Base-by-base conservation (phyloP, 1,140 invertebrate genomes). In the Tribolium madens region DNA sequence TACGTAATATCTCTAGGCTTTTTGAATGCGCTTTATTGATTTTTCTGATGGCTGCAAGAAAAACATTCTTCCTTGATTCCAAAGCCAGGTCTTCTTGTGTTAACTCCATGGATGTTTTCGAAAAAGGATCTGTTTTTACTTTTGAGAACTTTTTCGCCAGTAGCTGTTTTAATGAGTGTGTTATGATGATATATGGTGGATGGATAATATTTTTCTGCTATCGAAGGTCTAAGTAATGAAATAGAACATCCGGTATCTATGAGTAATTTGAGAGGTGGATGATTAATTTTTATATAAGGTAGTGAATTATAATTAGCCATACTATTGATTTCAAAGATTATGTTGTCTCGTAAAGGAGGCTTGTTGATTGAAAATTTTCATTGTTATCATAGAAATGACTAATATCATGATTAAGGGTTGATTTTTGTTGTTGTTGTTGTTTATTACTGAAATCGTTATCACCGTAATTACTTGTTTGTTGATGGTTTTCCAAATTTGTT, bases 151-250 rank as follows among this genome's bases (percentile, higher is more conserved):
- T 60, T 14, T 21, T 60, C 53, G 2, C 53, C 53, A 17, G 17
- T 14, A 17, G 53, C 13, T n/a, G 17, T 60, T 60, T 60, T 60
- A 21, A 60, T 60, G 13, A n/a, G 17, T 14, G 13, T 17, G 17
- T 17, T 14, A 12, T 17, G 10, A n/a, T 17, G 53, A 60, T 17
- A 60, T 60, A 60, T 60, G 17, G 17, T 60, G 17, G 13, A 21
- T 14, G 53, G 53, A 60, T 60, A 60, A 60, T 17, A 60, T 60
- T 60, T 14, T 60, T 60, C 53, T 60, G 53, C 53, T 21, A 60
- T 21, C 10, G 53, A 60, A 60, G 53, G 53, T 60, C 17, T 60
- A 60, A 60, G 17, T 12, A 60, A 21, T 60, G 53, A 60, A n/a
- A 21, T 60, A 60, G 17, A n/a, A 21, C 53, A 21, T 14, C 53